Percentiles rank a stretch among this genome's conserved stretches.
Conservation (phyloP, 2,888 invertebrate genomes). For the Parasteatoda lunata region DNA sequence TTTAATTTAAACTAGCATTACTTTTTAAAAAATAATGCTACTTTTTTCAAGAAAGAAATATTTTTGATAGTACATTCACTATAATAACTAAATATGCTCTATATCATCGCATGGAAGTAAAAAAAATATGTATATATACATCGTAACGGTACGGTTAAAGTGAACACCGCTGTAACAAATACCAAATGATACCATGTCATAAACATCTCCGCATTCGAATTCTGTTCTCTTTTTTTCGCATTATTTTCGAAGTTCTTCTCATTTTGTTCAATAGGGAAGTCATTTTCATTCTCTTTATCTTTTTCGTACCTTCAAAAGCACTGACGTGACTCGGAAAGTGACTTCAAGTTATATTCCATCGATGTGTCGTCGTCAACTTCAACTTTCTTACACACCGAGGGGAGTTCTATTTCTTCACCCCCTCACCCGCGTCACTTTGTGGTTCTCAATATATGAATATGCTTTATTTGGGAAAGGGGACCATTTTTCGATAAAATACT, state of each 20-base stretch:
- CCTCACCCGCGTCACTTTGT: background rate
- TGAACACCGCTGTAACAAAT: no score
- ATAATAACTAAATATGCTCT: no score
- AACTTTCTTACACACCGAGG: background rate
- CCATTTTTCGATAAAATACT: constrained; percentile 27
- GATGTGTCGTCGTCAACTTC: background rate
- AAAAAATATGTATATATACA: no score
- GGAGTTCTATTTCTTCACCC: background rate
- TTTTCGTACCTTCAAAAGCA: background rate
- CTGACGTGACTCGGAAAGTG: background rate
- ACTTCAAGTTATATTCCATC: background rate
- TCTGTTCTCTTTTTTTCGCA: background rate
- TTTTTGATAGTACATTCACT: no score
- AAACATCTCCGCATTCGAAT: no score
- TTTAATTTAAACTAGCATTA: no score
- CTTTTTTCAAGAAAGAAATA: no score
- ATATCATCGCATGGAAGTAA: no score
- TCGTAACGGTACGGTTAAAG: no score
- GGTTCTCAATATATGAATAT: constrained; percentile 33
- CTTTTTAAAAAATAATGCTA: no score
- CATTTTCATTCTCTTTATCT: background rate
- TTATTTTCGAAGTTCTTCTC: background rate
- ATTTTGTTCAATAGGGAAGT: background rate
- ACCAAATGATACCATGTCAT: no score
- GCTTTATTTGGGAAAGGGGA: constrained; percentile 26